These are phyloP conservation scores for Cepphus grylle DNA, from an alignment of 2,113 vertebrate genomes.

Conservation along the genomic window DNA sequence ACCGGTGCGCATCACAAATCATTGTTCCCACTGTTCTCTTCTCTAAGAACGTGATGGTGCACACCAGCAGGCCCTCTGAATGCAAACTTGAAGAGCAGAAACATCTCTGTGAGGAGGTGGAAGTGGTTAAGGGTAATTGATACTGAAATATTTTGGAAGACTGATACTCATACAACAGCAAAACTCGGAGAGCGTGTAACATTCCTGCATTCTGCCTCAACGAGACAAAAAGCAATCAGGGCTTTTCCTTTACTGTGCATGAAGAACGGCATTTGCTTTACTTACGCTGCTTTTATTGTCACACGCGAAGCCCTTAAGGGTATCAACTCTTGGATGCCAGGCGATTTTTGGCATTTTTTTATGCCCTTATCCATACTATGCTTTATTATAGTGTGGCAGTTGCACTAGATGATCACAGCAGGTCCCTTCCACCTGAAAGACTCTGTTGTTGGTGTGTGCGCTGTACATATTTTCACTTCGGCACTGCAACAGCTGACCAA, in stretches of 20 bases:
- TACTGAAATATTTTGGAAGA: not conserved
- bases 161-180: not conserved
- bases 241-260: not conserved
- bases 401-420: not conserved
- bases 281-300: not conserved
- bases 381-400: not conserved
- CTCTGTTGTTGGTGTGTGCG: not conserved
- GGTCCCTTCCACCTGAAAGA: not conserved
- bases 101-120: not conserved
- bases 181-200: rapidly evolving
- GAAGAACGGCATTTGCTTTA: not conserved
- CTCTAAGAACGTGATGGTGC: not conserved
- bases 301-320: not conserved
- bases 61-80: not conserved
- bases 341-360: not conserved
- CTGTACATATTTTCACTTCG: not conserved
- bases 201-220: not conserved
- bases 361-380: not conserved
- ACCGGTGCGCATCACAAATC: not conserved
- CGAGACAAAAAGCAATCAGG: not conserved
- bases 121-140: not conserved
- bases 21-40: not conserved
- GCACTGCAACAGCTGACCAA: not conserved
- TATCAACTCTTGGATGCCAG: not conserved
- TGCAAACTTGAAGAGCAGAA: not conserved